Evolutionary conservation across 2,888 invertebrate species (phyloP).

Genomic region (Oligia fasciuncula): DNA sequence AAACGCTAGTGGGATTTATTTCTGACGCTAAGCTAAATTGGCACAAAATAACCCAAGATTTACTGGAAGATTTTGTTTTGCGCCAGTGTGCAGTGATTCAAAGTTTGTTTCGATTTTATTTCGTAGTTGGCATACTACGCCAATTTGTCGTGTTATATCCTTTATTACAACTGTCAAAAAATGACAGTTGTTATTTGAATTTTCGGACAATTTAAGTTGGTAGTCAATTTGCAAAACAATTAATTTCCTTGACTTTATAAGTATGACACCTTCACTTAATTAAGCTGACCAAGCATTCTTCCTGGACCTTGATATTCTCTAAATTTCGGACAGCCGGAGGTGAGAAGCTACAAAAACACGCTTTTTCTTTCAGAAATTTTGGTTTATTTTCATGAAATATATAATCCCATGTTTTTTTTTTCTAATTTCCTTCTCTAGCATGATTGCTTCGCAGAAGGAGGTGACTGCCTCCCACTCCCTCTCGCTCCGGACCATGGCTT

Average conservation of each 20-base stretch:
- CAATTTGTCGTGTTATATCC: neutral
- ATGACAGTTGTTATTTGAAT: too few species aligned
- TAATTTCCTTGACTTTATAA: neutral
- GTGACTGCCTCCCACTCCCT: too few species aligned
- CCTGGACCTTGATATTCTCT: neutral
- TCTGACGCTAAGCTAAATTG: conserved; percentile 50
- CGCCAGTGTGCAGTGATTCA: neutral
- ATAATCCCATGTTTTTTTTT: conserved; percentile 12
- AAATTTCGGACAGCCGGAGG: neutral
- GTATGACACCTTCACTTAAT: neutral
- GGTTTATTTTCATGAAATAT: neutral
- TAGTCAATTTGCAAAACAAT: neutral
- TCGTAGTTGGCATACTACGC: neutral
- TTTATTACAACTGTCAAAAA: neutral
- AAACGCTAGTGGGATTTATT: conserved; percentile 60
- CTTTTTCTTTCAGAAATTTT: neutral
- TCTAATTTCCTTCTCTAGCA: conserved; percentile 20
- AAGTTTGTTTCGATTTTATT: neutral
- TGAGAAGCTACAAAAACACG: neutral
- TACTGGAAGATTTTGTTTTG: conserved; percentile 23
- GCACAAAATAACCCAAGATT: conserved; percentile 41
- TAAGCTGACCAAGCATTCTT: neutral
- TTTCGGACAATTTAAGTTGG: neutral
- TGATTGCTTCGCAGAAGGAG: too few species aligned
- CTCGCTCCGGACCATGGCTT: too few species aligned